phyloP scores from a whole-genome alignment of 1,140 invertebrate species.

The Anastrepha obliqua region DNA sequence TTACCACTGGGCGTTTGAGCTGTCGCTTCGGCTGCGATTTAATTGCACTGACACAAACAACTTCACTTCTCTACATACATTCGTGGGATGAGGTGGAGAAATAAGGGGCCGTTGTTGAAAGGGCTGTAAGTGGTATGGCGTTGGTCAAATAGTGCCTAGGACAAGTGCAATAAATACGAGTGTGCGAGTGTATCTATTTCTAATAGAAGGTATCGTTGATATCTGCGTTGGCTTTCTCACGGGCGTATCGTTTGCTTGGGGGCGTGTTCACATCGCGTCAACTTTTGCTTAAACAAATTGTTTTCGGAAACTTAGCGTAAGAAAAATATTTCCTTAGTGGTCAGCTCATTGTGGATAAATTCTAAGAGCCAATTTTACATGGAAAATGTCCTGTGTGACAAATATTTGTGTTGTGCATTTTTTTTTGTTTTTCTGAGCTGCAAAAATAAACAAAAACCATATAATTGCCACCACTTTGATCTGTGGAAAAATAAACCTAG shows the following conservation, averaged over 20 bases:
- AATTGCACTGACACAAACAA: background rate
- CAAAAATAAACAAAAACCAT: no score
- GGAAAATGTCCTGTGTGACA: slow-evolving; percentile 1
- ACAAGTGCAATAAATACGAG: background rate
- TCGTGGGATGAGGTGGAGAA: background rate
- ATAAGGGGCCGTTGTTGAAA: background rate
- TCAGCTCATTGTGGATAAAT: background rate
- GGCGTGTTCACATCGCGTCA: background rate
- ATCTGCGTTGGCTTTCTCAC: background rate
- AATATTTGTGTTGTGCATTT: background rate
- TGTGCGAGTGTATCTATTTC: no score
- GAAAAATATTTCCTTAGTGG: slow-evolving; percentile 12
- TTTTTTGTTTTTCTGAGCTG: no score
- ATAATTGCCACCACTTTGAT: no score
- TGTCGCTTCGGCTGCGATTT: background rate
- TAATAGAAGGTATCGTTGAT: no score
- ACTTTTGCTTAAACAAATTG: background rate
- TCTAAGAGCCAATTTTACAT: background rate
- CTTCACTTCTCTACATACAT: background rate
- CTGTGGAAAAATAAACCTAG: no score
- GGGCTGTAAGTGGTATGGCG: background rate
- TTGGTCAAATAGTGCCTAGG: background rate
- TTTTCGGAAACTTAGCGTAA: slow-evolving; percentile 4
- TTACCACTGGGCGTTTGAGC: background rate
- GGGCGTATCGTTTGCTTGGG: background rate